Evolutionary conservation across 2,113 vertebrate species (phyloP), one percentile per base, ranked within the genome.

Genomic region (Uria aalge): DNA sequence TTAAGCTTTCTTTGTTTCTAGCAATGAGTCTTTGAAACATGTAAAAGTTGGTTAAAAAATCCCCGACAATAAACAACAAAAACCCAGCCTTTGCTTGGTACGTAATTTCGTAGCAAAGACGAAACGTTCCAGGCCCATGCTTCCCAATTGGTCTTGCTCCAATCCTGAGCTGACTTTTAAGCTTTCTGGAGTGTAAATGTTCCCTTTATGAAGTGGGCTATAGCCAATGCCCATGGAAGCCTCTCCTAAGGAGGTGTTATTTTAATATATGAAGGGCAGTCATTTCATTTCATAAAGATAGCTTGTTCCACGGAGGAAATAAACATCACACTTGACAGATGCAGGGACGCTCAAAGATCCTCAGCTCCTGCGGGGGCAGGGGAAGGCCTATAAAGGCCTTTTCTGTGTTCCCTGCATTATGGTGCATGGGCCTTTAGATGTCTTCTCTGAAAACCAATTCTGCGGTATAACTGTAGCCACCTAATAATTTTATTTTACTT

Each of bases 201-300:
- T 94, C 91, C 85, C 96, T 97, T 98, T 98, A 96, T 98, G 91
- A 64, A 95, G 80, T 71, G 67, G 90, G 78, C 86, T 9, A 78
- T 36, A 81, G 91, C 71, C 96, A 94, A 93, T 97, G 96, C 88
- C 62, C 74, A 76, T 90, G 85, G 96, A 97, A 96, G 96, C 89
- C 96, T 96, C 97, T 98, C 87, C 97, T 98, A 93, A 97, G 92
- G 96, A 98, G 97, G 98, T 98, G 98, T 98, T 98, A 98, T 97
- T 98, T 98, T 98, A 98, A 97, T 98, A 97, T 97, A 98, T 97
- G 96, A 95, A 98, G 97, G 95, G 97, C 96, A 97, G 96, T 97
- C 93, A 93, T 97, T 98, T 96, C 69, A 89, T 98, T 98, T 97
- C 96, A 98, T 98, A 98, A 98, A 96, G 98, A 98, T 98, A 98